Base-by-base conservation (phyloP, 2,113 vertebrate species). In the Alosa alosa region DNA sequence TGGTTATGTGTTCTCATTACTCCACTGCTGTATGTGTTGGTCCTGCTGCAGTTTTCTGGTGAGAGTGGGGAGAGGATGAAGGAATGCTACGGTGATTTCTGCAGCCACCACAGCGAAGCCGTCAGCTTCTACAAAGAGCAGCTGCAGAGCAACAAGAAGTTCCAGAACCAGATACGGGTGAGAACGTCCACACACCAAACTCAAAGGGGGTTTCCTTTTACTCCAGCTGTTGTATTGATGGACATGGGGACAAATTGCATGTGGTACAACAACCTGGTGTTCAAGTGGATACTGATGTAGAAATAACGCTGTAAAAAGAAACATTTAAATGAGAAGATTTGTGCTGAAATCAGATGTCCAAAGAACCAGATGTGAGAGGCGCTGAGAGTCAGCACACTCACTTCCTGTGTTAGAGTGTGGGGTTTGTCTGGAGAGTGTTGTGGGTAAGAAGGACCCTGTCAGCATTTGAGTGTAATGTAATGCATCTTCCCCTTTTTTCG, bases 111-210 rank as follows among this genome's bases (percentile, higher is more conserved):
- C 92, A 96, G 93, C 0, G 97, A 99, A 87, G 97, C 98, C 0
- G 95, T 98, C 85, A 91, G 89, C 91, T 95, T 96, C 89, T 99
- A 99, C 88, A 99, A 99, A 92, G 95, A 97, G 82, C 94, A 97
- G 84, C 89, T 97, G 88, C 97, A 98, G 87, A 97, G 95, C 91
- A 98, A 96, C 94, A 99, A 99, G 92, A 99, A 98, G 90, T 99
- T 99, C 88, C 98, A 99, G 81, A 97, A 93, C 89, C 92, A 98
- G 91, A 98, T 99, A 87, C 96, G 96, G 95, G 98, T 99, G 93
- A 94, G 90, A 36, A 31, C 0, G 7, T 60, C 8, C 60, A 60
- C 11, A 13, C 47, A 49, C 47, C 13, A 17, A 18, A 3, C 50
- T 17, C 50, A 55, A 18, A 55, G 50, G 15, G 50, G 13, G 18